Base-by-base conservation (phyloP, 64 coral and sea anemone species). In the Platygyra sinensis region DNA sequence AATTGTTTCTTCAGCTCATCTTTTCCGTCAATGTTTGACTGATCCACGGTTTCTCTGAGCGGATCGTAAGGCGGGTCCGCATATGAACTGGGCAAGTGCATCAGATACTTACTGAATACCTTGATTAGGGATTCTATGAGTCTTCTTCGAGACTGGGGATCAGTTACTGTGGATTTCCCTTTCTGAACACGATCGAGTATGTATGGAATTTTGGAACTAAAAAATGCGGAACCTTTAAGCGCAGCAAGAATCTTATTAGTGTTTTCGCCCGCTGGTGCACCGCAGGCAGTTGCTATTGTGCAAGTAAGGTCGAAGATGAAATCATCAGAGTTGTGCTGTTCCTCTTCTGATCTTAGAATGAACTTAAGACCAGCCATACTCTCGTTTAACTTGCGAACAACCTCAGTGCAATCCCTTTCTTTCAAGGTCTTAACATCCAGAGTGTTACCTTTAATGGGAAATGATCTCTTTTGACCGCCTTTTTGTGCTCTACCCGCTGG, bases 31-130 rank as follows among this genome's bases (percentile, higher is more conserved):
- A 94, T 17, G 72, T 62, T 61, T 67, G 77, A 17, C 28, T 86
- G 52, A 31, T 59, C 22, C 22, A 94, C 18, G 60, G 80, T 77
- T 59, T 57, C n/a, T 46, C 86, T 80, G 31, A 94, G 31, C 75
- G 85, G 76, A 42, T 86, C 93, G 29, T 90, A 82, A 50, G 93
- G 93, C 4, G 89, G 39, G 64, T 94, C 93, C 73, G 62, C 79
- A 80, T 90, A 94, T 1, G 93, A 89, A 79, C 88, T 94, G 0
- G 93, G 93, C 15, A 94, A 79, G 52, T 67, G 81, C 69, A 72
- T 89, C 31, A 94, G 27, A 54, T 90, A 94, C 51, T 33, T 78
- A 9, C 8, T 74, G 60, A 77, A 94, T 39, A 94, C 59, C 32
- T 22, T 57, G 54, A 94, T 72, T 27, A 90, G 54, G 24, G 62